Evolutionary conservation across 1,140 invertebrate species (phyloP), one percentile per base, ranked within the genome.

Genomic region (Temnothorax nylanderi): DNA sequence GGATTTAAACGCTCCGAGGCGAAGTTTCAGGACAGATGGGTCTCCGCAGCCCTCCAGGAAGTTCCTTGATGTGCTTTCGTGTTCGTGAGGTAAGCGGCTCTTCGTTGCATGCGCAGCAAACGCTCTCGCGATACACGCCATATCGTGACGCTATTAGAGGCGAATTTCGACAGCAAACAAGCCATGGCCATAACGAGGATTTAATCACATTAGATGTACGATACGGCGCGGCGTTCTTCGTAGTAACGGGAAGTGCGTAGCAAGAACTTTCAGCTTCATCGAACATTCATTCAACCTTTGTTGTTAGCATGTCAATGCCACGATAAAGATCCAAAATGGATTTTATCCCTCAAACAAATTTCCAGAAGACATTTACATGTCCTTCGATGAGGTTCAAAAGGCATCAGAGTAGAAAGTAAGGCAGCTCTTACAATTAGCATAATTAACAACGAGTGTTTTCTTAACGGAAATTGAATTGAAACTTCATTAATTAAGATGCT

Each of bases 121-220:
- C 49, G 49, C 37, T 56, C 16, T 47, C 26, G 26, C 80, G 78
- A 85, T 65, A 49, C 75, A 41, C 32, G 49, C 56, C 34, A 47
- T 49, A 84, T 84, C 49, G 58, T 71, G 41, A 51, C 65, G 86
- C 86, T 87, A 91, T 91, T 92, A 90, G 88, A 88, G 74, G 58
- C 74, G 88, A 76, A 91, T 92, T 92, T 93, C 67, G 76, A 91
- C 81, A 81, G 54, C 87, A 87, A 89, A 82, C 84, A 88, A 92
- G 87, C 88, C 82, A 51, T 86, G 65, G 58, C 51, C 78, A 69
- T 91, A 93, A 93, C 71, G 90, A 93, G 90, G 81, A 88, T 92
- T 93, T 93, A 90, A 94, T 93, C 90, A 89, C 76, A 82, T 91
- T 91, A 92, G 18, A 85, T 85, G 82, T 49, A 32, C 41, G 74